Evolutionary conservation across 1,140 invertebrate species (phyloP).

Genomic region (Drosophila biarmipes): DNA sequence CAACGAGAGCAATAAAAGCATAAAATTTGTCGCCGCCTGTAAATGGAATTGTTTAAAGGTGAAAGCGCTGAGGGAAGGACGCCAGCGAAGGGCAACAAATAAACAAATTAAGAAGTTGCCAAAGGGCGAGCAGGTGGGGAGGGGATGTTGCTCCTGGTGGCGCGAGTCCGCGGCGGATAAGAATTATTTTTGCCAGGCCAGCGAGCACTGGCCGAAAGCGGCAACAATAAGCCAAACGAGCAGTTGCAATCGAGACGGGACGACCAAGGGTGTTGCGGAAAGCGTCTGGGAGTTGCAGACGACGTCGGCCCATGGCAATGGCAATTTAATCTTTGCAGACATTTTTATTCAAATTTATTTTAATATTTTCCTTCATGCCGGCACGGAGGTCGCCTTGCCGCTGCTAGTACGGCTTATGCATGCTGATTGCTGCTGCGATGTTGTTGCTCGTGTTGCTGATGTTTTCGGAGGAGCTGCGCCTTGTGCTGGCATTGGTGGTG

Average conservation of each 20-base stretch:
- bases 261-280: slow-evolving; percentile 6
- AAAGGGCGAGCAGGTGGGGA: no score
- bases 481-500: slow-evolving; percentile 6
- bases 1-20: slow-evolving; percentile 77
- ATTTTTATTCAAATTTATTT: slow-evolving; percentile 83
- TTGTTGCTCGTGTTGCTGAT: slow-evolving; percentile 4
- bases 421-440: slow-evolving; percentile 18
- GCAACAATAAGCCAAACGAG: slow-evolving; percentile 69
- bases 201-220: slow-evolving; percentile 27
- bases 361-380: slow-evolving; percentile 52
- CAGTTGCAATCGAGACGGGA: slow-evolving; percentile 16
- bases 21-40: slow-evolving; percentile 81
- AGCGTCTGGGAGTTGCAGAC: slow-evolving; percentile 78
- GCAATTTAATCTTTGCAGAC: slow-evolving; percentile 81
- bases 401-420: slow-evolving; percentile 1
- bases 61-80: slow-evolving; percentile 46
- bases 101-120: slow-evolving; percentile 76
- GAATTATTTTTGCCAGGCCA: slow-evolving; percentile 72
- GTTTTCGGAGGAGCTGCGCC: neutral
- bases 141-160: neutral
- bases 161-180: slow-evolving; percentile 73
- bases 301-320: slow-evolving; percentile 71
- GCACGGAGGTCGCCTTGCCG: neutral
- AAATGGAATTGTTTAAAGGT: slow-evolving; percentile 82
- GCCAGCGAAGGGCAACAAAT: slow-evolving; percentile 61